Evolutionary conservation across 2,888 invertebrate species (phyloP).

Genomic region (Cataglyphis altisquamis): DNA sequence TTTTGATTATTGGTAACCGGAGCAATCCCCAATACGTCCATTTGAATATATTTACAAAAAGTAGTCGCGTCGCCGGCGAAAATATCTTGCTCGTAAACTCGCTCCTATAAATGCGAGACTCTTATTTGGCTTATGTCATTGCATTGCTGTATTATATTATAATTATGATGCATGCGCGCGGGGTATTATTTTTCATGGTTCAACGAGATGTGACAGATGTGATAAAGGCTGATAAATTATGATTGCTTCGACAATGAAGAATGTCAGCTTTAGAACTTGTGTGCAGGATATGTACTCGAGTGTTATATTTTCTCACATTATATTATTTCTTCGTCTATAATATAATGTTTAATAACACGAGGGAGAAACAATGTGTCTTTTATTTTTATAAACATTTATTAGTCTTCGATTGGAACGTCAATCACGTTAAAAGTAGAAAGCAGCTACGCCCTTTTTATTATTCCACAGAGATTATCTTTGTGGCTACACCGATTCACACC

Average conservation of each 20-base stretch:
- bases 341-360: background rate
- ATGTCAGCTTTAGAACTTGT: background rate
- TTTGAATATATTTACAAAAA: background rate
- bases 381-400: constrained; percentile 10
- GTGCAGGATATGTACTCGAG: background rate
- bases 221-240: constrained; percentile 4
- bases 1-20: constrained; percentile 31
- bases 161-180: background rate
- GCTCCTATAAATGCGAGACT: constrained; percentile 7
- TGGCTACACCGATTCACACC: constrained; percentile 22
- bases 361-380: background rate
- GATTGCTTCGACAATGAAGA: background rate
- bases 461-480: constrained; percentile 20
- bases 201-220: background rate
- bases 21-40: constrained; percentile 11
- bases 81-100: constrained; percentile 11
- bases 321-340: background rate
- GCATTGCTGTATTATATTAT: constrained; percentile 7
- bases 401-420: background rate
- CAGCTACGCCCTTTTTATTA: background rate
- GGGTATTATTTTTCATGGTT: background rate
- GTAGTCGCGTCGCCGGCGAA: background rate
- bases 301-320: background rate
- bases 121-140: background rate
- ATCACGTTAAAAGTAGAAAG: background rate